Base-by-base conservation (phyloP, 2,797 vertebrate species). In the Dendrocincla fuliginosa region DNA sequence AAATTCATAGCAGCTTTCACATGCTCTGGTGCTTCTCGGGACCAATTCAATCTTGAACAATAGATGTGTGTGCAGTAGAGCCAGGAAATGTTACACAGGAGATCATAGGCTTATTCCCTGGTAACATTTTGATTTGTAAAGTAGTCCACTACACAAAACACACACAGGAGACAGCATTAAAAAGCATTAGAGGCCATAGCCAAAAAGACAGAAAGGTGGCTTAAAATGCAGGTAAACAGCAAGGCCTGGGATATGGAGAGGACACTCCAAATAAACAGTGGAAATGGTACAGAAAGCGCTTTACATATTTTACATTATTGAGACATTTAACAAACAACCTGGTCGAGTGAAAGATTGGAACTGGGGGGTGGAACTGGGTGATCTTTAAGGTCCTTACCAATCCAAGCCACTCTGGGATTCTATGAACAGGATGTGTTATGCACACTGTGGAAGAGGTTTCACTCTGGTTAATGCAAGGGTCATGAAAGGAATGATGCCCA, bases 1-100 rank as follows among this genome's bases (percentile, higher is more conserved):
- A 97, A 98, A 98, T 98, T 98, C 98, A 97, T 95, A 95, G 96
- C 28, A 19, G 97, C 95, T 97, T 98, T 97, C 90, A 55, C 95
- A 97, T 97, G 97, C 97, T 97, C 96, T 94, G 90, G 28, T 97
- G 97, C 97, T 98, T 98, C 98, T 94, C 97, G 97, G 97, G 98
- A 98, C 97, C 98, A 97, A 97, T 98, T 98, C 98, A 97, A 90
- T 97, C 97, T 93, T 65, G 79, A 97, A 98, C 97, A 98, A 98
- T 97, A 96, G 98, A 85, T n/a, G 91, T 94, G 94, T 94, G 95
- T 89, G 94, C 96, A 95, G 90, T 22, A 94, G 87, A 97, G 95
- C 80, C 87, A 80, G 70, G 85, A 91, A 96, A 97, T 90, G 93
- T 91, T 92, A 93, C 94, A 84, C 93, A 56, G 95, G 95, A 97